These are phyloP conservation scores for Paramormyrops hopkinsi DNA, from an alignment of 2,797 vertebrate genomes.

Conservation along the genomic window DNA sequence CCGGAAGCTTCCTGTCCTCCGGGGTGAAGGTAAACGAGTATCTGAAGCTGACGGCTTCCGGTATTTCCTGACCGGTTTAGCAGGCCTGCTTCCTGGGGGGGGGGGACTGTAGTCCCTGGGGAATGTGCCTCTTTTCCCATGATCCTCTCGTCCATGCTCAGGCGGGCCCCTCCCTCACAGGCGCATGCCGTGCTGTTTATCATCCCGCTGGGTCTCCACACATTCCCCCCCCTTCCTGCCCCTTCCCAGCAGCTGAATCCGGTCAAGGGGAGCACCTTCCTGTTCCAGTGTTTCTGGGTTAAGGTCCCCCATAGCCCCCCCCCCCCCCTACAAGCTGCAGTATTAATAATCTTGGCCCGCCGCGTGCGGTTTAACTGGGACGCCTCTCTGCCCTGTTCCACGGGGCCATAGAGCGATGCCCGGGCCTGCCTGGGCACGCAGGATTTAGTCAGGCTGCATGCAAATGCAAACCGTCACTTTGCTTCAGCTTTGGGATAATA, in stretches of 20 bases:
- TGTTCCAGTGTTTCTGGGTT: slow-evolving; percentile 11
- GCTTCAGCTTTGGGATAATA: not conserved
- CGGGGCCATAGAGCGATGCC: not conserved
- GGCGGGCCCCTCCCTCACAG: not conserved
- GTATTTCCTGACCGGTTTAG: not conserved
- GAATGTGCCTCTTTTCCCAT: not conserved
- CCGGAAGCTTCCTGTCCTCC: slow-evolving; percentile 81
- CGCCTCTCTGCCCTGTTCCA: not conserved
- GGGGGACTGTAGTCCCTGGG: not conserved
- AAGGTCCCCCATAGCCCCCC: not conserved
- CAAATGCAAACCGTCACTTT: not conserved
- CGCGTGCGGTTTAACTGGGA: not conserved
- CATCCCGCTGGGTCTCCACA: not conserved
- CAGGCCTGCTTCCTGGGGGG: not conserved
- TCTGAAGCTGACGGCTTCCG: not conserved
- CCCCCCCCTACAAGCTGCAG: not conserved
- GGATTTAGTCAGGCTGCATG: not conserved
- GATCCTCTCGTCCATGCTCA: not conserved
- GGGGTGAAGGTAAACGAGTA: slow-evolving; percentile 78
- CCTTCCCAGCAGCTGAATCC: not conserved
- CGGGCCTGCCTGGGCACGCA: not conserved
- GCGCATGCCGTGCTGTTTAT: not conserved
- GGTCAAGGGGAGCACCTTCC: not conserved
- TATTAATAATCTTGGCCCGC: not conserved
- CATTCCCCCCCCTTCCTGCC: not conserved